Evolutionary conservation across 2,113 vertebrate genomes (phyloP), one percentile per base, ranked within the genome.

Genomic region (Caloenas nicobarica): DNA sequence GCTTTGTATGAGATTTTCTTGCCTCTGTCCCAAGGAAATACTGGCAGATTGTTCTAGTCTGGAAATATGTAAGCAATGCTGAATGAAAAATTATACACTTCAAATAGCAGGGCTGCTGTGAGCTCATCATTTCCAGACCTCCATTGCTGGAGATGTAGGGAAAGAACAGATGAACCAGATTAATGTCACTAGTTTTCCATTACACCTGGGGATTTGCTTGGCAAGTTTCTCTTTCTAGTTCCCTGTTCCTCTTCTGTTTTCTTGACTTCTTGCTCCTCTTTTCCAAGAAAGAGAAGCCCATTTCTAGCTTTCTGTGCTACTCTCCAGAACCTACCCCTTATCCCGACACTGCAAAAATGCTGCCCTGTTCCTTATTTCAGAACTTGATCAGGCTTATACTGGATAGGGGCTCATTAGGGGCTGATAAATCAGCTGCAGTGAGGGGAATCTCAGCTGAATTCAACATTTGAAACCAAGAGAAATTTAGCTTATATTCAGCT

Each of bases 21-120:
- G n/a, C 36, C 21, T 88, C 16, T 79, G 50, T 95, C 81, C 56
- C 50, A 91, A 58, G 40, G 56, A 94, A 88, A 83, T 62, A 28
- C 10, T 89, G 68, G 31, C 40, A 66, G 87, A 91, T 56, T 57
- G 40, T 80, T 91, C 44, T 73, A 87, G 51, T 79, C 62, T 44
- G 34, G 91, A 96, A 92, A 73, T 24, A 81, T 46, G 8, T 64
- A 84, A 78, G 21, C n/a, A 88, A 61, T 80, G 81, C 64, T 82
- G 80, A 73, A 76, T 53, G 86, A 81, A 81, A 92, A 95, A 82
- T 86, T 79, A 69, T 86, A 57, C 62, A 31, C 78, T 92, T 96
- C 25, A 81, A 76, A 79, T 87, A 94, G 56, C 26, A 51, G 48
- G 42, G 86, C 21, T 97, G 68, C 53, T 84, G 13, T 66, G 53